Evolutionary conservation across 2,797 vertebrate genomes (phyloP).

Genomic region (Novumbra hubbsi): DNA sequence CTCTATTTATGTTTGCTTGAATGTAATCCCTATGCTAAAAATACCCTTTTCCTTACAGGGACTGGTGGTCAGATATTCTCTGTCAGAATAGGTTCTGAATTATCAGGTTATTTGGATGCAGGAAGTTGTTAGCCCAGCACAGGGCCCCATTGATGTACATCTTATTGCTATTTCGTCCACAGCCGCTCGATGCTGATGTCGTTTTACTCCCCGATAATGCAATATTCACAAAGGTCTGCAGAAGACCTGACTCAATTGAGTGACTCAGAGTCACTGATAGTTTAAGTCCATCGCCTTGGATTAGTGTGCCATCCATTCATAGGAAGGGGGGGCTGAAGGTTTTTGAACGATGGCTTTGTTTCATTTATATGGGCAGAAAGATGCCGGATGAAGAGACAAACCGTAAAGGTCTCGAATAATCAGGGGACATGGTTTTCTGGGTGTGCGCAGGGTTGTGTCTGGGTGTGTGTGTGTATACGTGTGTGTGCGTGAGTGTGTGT

Average conservation of each 20-base stretch:
- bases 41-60: too few relatives aligned
- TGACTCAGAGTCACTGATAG: slow-evolving; percentile 6
- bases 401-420: neutral
- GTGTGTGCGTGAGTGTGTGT: neutral
- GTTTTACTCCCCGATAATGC: slow-evolving; percentile 22
- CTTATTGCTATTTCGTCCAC: slow-evolving; percentile 42
- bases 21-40: too few relatives aligned
- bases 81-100: slow-evolving; percentile 25
- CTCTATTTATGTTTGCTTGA: too few relatives aligned
- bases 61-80: too few relatives aligned
- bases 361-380: neutral
- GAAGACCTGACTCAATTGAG: slow-evolving; percentile 7
- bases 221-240: neutral
- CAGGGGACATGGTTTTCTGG: neutral
- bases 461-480: neutral
- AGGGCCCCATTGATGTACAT: slow-evolving; percentile 28
- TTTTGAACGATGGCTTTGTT: neutral
- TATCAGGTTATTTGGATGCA: slow-evolving; percentile 47
- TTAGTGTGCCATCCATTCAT: neutral
- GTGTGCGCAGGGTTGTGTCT: neutral
- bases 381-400: neutral
- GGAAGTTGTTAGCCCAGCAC: slow-evolving; percentile 42
- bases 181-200: slow-evolving; percentile 31
- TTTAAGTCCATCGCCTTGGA: slow-evolving; percentile 4
- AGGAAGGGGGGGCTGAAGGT: neutral